These are phyloP conservation scores for Arenaria interpres DNA, from an alignment of 2,113 vertebrate genomes.

Conservation along the genomic window DNA sequence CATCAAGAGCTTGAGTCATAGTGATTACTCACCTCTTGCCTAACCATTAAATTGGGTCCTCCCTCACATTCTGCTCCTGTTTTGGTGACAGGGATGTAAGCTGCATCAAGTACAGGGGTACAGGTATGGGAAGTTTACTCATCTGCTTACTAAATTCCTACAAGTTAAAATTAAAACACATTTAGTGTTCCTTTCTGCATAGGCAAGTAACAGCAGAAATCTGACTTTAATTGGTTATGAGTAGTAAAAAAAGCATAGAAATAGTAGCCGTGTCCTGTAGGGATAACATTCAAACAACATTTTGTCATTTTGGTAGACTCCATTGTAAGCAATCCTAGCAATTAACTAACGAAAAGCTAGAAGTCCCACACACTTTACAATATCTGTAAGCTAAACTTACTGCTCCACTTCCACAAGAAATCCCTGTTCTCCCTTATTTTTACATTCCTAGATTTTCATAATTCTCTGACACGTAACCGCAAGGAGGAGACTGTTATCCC, in stretches of 20 bases:
- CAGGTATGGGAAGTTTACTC: not conserved
- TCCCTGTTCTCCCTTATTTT: not conserved
- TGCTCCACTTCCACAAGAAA: not conserved
- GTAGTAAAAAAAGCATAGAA: not conserved
- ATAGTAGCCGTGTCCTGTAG: not conserved
- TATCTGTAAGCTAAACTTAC: not conserved
- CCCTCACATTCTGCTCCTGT: not conserved
- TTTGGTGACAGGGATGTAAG: not conserved
- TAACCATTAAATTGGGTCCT: not conserved
- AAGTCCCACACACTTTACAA: not conserved
- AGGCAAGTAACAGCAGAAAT: not conserved
- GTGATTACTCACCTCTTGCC: not conserved
- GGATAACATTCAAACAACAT: not conserved
- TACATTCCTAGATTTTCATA: not conserved
- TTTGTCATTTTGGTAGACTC: conserved; percentile 18
- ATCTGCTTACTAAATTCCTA: conserved; percentile 28
- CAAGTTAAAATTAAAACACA: not conserved
- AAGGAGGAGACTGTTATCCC: not conserved
- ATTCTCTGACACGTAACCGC: not conserved
- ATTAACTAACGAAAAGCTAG: not conserved
- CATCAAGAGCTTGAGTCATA: not conserved
- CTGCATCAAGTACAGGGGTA: not conserved
- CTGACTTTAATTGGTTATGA: not conserved
- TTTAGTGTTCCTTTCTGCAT: not conserved
- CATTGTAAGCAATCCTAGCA: not conserved